Base-by-base conservation (phyloP, 2,888 invertebrate species). In the Lottia gigantea region DNA sequence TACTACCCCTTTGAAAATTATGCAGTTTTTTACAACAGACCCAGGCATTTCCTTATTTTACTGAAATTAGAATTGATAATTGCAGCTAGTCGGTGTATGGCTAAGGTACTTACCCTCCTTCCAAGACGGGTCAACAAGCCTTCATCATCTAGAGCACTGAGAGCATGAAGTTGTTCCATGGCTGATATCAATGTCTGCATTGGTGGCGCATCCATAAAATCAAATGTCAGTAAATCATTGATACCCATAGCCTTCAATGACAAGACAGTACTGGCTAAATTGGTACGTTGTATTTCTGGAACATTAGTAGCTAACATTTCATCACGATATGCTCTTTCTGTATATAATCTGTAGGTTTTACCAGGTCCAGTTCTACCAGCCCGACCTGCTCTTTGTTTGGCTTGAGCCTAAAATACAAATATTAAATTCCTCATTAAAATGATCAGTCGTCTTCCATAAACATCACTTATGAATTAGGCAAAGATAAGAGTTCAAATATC, bases 181-280 rank as follows among this genome's bases (percentile, higher is more conserved):
- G 99, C 99, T 93, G 97, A 97, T 73, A 99, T 96, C 78, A 99
- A 92, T 0, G 97, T 96, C 90, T 98, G 97, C 25, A 97, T 96
- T 0, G 99, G 98, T 31, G 99, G 99, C 0, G 98, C 96, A 89
- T 99, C 99, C 99, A 99, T 99, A 90, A 99, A 99, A 90, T 99
- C 98, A 88, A 99, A 99, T 87, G 97, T 95, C 26, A 99, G 90
- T 68, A 99, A 91, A 90, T 99, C 98, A 88, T 99, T 98, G 82
- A 99, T 99, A 40, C 99, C 99, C 98, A 99, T 98, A 0, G 98
- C 98, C 89, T 99, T 99, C 47, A 99, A 90, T 83, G 98, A 97
- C 16, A 99, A 90, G 49, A 97, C 95, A 0, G 98, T 98, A 16
- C 95, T 95, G 0, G 98, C 98, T 81, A 99, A 91, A 91, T 99